A percentile compares a stretch with the other conserved stretches of the same genome.
phyloP scores from a whole-genome alignment of 2,113 vertebrate genomes.

The Phylloscopus whistleri region DNA sequence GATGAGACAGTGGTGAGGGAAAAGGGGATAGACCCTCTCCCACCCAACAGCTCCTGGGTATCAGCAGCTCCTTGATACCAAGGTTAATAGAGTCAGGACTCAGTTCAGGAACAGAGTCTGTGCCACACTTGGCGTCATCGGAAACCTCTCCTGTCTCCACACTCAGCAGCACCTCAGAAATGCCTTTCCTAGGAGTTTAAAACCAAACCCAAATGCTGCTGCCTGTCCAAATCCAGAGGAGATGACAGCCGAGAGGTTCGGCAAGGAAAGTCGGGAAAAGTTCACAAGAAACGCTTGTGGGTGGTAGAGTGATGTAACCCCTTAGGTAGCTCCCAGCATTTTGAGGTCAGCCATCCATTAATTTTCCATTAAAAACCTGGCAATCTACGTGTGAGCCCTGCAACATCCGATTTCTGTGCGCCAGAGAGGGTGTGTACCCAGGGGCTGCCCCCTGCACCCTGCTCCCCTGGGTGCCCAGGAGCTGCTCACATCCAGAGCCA shows the following conservation, averaged over 20 bases:
- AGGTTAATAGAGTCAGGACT: not conserved
- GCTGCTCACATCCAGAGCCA: not conserved
- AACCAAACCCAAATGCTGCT: slow-evolving; percentile 26
- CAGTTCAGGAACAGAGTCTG: not conserved
- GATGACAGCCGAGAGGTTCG: not conserved
- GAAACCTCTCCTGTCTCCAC: not conserved
- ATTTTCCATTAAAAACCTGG: slow-evolving; percentile 34
- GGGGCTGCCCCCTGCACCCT: not conserved
- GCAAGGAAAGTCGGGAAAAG: slow-evolving; percentile 23
- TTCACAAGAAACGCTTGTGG: not conserved
- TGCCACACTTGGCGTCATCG: rapidly evolving
- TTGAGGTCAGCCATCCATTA: slow-evolving; percentile 16
- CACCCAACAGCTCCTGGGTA: not conserved
- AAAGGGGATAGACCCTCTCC: not conserved
- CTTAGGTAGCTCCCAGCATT: not conserved
- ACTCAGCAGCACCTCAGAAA: not conserved
- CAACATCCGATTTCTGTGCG: not conserved
- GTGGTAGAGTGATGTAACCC: slow-evolving; percentile 54
- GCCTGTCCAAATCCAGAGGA: not conserved
- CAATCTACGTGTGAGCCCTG: not conserved
- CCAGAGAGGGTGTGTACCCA: not conserved
- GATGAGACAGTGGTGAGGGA: not conserved
- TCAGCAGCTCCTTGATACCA: not conserved
- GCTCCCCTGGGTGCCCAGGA: not conserved
- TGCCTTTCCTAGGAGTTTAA: not conserved